Evolutionary conservation across 2,797 vertebrate genomes (phyloP).

Genomic region (Cirrhinus molitorella): DNA sequence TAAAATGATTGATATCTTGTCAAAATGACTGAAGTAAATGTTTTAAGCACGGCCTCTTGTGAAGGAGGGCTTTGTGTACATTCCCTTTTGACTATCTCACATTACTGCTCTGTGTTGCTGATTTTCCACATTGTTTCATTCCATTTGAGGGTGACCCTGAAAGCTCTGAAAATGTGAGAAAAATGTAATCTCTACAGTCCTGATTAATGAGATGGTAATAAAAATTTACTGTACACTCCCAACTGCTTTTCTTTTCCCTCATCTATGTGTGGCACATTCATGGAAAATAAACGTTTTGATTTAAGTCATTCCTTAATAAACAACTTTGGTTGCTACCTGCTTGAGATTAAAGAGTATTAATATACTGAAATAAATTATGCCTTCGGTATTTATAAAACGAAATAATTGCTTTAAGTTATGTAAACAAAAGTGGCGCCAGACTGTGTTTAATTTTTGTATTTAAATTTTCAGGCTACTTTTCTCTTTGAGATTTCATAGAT

Average conservation of each 20-base stretch:
- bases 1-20: neutral
- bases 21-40: neutral
- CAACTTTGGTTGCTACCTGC: neutral
- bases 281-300: neutral
- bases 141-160: constrained; percentile 20
- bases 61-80: constrained; percentile 1
- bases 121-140: constrained; percentile 39
- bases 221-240: constrained; percentile 51
- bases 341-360: neutral
- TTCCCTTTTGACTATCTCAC: constrained; percentile 36
- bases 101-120: constrained; percentile 12
- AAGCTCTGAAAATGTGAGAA: neutral
- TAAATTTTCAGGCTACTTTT: no score
- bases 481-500: neutral
- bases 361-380: neutral
- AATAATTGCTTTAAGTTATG: neutral
- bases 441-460: no score
- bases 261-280: neutral
- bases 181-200: neutral
- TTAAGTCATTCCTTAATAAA: neutral
- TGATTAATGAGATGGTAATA: constrained; percentile 51
- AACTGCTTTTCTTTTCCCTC: neutral
- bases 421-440: no score
- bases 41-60: neutral
- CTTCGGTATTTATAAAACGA: neutral